Evolutionary conservation across 2,113 vertebrate genomes (phyloP), one percentile per base, ranked within the genome.

Genomic region (Oceanites oceanicus): DNA sequence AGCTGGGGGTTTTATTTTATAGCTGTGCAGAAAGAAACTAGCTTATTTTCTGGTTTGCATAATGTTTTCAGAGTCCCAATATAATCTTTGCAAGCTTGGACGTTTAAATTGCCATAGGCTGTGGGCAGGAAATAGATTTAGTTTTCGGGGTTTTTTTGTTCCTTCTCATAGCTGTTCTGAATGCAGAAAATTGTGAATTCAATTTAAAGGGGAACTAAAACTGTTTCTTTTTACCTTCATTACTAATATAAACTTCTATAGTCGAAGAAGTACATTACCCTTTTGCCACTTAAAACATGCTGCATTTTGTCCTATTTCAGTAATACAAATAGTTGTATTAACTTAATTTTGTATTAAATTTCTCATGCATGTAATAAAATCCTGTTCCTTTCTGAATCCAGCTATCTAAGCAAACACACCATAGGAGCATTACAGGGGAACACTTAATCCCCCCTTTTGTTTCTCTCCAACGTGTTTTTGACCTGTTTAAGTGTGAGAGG

Each of bases 141-240:
- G n/a, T 26, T n/a, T 12, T 62, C 20, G 71, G 6, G 71, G 6
- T 25, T 58, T 72, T 22, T 62, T 76, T 81, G 47, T 25, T 75
- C 66, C 77, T 88, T 74, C 62, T 86, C 44, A 7, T 50, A 45
- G 68, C 26, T 79, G 18, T 63, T 92, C 61, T 74, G 90, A 95
- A 91, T 70, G 77, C 52, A 88, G 86, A 90, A 92, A 94, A 76
- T 11, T 40, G 81, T 82, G 76, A 96, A 89, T 94, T 92, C 53
- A 36, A 72, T 56, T 94, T 94, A 59, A 96, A 94, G 81, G 58
- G 61, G 9, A 84, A 7, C 4, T 26, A 34, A 70, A 74, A 70
- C 59, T 7, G 36, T 85, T 95, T 29, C 27, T 71, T 86, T 74
- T 66, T n/a, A 66, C 42, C 45, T 80, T 53, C 8, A 2, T 34